Evolutionary conservation across 2,888 invertebrate genomes (phyloP).

Genomic region (Hypena proboscidalis): DNA sequence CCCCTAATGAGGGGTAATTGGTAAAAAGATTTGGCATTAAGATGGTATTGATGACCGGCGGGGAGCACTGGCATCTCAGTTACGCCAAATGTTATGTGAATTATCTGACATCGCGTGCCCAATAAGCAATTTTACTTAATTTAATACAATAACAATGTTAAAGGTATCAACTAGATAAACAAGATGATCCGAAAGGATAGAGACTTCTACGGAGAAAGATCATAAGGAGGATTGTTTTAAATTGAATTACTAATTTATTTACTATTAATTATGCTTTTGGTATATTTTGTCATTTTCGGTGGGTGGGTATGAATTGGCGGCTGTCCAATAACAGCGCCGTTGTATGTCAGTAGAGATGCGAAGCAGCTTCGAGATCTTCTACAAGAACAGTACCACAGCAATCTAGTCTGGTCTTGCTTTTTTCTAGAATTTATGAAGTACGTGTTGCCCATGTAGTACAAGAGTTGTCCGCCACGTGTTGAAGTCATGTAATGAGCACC

Average conservation of each 20-base stretch:
- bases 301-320: slow-evolving; percentile 64
- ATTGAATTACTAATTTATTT: no score
- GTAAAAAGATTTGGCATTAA: slow-evolving; percentile 22
- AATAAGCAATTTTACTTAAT: neutral
- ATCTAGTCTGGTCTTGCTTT: slow-evolving; percentile 52
- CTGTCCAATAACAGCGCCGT: slow-evolving; percentile 58
- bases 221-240: no score
- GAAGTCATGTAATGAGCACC: slow-evolving; percentile 60
- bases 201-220: no score
- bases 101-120: slow-evolving; percentile 4
- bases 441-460: slow-evolving; percentile 66
- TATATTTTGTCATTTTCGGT: slow-evolving; percentile 53
- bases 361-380: slow-evolving; percentile 63
- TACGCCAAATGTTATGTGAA: slow-evolving; percentile 3
- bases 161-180: neutral
- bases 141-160: neutral
- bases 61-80: slow-evolving; percentile 3
- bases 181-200: no score
- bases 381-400: slow-evolving; percentile 71
- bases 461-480: slow-evolving; percentile 59
- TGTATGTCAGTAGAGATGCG: slow-evolving; percentile 61
- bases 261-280: no score
- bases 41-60: slow-evolving; percentile 19
- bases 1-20: slow-evolving; percentile 25
- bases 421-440: slow-evolving; percentile 66